These are phyloP conservation scores for Tragopan temminckii DNA, from an alignment of 2,797 vertebrate species.

Conservation along the genomic window DNA sequence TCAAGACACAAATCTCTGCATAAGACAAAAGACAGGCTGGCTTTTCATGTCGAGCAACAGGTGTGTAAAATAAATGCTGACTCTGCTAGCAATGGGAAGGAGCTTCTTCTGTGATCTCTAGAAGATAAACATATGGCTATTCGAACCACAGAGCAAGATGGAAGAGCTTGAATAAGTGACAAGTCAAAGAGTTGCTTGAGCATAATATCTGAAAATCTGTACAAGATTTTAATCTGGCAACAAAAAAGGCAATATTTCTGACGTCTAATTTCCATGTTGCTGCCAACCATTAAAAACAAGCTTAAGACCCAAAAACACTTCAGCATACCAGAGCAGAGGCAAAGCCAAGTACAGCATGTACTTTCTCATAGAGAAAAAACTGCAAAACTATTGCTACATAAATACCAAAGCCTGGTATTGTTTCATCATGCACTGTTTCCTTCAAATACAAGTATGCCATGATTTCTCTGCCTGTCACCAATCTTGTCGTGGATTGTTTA, in stretches of 20 bases:
- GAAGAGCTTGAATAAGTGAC: background rate
- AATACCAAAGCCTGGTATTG: background rate
- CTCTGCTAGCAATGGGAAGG: too few relatives aligned
- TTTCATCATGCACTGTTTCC: background rate
- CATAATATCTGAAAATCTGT: background rate
- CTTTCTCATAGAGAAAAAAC: background rate
- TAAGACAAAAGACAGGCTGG: background rate
- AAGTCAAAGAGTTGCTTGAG: background rate
- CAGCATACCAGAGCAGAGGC: too few relatives aligned
- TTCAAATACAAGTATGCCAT: accelerated
- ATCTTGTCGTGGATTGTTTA: background rate
- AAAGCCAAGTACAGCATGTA: background rate
- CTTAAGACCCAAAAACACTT: background rate
- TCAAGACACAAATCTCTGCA: background rate
- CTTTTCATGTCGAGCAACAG: background rate
- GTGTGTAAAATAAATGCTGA: background rate
- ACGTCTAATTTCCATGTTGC: background rate
- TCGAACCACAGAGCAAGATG: accelerated
- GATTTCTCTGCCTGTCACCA: background rate
- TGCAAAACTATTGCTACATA: background rate
- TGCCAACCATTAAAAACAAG: background rate
- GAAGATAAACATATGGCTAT: background rate
- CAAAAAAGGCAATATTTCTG: background rate
- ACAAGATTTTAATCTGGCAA: background rate
- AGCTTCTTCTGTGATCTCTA: background rate